Evolutionary conservation across 2,113 vertebrate species (phyloP), one percentile per base, ranked within the genome.

Genomic region (Crotalus tigris): DNA sequence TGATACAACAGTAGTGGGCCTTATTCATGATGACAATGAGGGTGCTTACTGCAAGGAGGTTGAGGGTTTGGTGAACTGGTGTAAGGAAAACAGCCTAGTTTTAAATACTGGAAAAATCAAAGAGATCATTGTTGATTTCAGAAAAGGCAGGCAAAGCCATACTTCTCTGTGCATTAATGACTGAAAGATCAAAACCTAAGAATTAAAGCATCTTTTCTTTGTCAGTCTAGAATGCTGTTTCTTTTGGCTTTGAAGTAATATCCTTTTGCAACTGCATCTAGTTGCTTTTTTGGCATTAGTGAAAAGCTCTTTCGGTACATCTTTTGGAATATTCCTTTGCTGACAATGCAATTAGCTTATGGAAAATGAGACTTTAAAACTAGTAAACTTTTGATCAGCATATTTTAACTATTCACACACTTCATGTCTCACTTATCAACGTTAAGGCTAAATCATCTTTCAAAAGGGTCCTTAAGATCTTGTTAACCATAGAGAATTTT

Each of bases 381-480:
- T 87, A 57, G 64, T 86, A 92, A n/a, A 54, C 58, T 90, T 46
- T 92, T 92, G 90, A 81, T 94, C 69, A 85, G 46, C 69, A 46
- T 87, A 4, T 94, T 93, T 96, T 92, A 92, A 92, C 86, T 91
- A 49, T n/a, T 93, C 57, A 29, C 53, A 39, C 57, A 85, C 44
- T 17, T 93, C 93, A 53, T 10, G 49, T 19, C 19, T 75, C 59
- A 75, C 13, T 88, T 93, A 85, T 7, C 54, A 58, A 33, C 17
- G 33, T 69, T 93, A 92, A 95, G 51, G 19, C 86, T 92, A 93
- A 75, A 57, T 87, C 7, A 9, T 55, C 0, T 95, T 94, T 91
- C 23, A 89, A 53, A 33, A 39, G n/a, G 93, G 95, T 94, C 87
- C 86, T 92, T 55, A 92, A 95, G 53, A 21, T 94, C 92, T 92